phyloP scores from a whole-genome alignment of 2,113 vertebrate genomes.

The Marmota flaviventris region DNA sequence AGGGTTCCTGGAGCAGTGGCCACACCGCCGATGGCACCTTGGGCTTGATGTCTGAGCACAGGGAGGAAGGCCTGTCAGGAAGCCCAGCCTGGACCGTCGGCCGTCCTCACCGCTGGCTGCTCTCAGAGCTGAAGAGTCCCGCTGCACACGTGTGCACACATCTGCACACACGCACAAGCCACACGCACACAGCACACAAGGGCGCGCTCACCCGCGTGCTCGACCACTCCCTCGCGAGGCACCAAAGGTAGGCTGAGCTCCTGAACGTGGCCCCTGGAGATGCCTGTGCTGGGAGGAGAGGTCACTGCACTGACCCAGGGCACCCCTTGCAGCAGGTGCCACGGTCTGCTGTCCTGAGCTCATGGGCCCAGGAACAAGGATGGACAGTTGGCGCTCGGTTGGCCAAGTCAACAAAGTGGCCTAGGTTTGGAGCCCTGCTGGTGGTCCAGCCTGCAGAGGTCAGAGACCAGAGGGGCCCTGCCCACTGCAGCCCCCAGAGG shows the following conservation, averaged over 20 bases:
- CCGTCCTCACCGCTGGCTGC: background rate
- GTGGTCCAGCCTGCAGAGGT: fast-evolving
- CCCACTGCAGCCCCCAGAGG: background rate
- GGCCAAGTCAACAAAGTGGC: background rate
- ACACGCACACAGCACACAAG: background rate
- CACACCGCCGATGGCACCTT: too few species aligned
- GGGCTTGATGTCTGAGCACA: too few species aligned
- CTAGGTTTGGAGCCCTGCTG: fast-evolving
- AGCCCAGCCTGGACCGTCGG: fast-evolving
- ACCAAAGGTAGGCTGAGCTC: fast-evolving
- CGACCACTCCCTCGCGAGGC: fast-evolving
- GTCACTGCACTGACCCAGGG: fast-evolving
- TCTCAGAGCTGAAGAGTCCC: background rate
- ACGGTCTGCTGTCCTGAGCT: fast-evolving
- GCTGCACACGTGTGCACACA: fast-evolving
- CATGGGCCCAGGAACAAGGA: fast-evolving
- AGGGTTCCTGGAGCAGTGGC: too few species aligned
- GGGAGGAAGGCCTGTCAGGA: too few species aligned
- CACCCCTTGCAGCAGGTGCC: background rate
- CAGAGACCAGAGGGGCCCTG: too few species aligned
- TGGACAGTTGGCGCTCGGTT: background rate
- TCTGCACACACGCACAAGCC: too few species aligned
- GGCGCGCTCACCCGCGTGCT: too few species aligned
- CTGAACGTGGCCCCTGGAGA: fast-evolving
- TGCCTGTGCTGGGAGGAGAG: background rate